phyloP scores from a whole-genome alignment of 2,797 vertebrate genomes.

The Adrianichthys oophorus region DNA sequence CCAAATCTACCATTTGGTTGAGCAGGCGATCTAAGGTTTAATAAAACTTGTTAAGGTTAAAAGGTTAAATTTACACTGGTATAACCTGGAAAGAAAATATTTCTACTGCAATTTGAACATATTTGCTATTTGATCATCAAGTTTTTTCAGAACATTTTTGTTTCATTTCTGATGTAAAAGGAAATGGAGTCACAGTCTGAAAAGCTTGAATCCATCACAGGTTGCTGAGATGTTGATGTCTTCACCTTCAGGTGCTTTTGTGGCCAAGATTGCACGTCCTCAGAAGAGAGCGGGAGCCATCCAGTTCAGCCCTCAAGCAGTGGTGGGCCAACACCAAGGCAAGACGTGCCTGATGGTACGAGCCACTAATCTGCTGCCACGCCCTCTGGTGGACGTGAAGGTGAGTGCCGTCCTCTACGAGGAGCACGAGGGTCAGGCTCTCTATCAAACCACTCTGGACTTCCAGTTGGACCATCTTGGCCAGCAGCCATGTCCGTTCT shows the following conservation, averaged over 20 bases:
- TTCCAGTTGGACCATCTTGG: constrained; percentile 86
- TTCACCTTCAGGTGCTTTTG: constrained; percentile 87
- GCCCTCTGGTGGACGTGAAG: constrained; percentile 86
- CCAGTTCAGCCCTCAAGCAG: constrained; percentile 87
- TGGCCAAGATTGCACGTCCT: constrained; percentile 95
- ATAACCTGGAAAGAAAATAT: too few species aligned
- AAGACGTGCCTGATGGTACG: constrained; percentile 88
- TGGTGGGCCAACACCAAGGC: constrained; percentile 85
- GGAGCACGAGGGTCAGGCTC: constrained; percentile 84
- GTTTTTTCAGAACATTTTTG: too few species aligned
- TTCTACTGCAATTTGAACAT: too few species aligned
- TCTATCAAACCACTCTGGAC: constrained; percentile 90
- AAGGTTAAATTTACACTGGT: too few species aligned
- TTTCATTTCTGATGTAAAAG: too few species aligned
- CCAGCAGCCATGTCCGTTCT: constrained; percentile 87
- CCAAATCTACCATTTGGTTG: too few species aligned
- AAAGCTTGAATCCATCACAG: not conserved
- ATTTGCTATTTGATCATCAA: too few species aligned
- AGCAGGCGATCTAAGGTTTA: too few species aligned
- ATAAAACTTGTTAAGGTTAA: too few species aligned
- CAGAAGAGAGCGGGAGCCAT: constrained; percentile 92
- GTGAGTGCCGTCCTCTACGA: constrained; percentile 91
- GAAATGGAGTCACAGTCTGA: too few species aligned
- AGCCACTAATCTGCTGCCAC: constrained; percentile 88
- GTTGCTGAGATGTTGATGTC: constrained; percentile 4